These are phyloP conservation scores for Misgurnus anguillicaudatus DNA, from an alignment of 2,113 vertebrate genomes.

Conservation along the genomic window DNA sequence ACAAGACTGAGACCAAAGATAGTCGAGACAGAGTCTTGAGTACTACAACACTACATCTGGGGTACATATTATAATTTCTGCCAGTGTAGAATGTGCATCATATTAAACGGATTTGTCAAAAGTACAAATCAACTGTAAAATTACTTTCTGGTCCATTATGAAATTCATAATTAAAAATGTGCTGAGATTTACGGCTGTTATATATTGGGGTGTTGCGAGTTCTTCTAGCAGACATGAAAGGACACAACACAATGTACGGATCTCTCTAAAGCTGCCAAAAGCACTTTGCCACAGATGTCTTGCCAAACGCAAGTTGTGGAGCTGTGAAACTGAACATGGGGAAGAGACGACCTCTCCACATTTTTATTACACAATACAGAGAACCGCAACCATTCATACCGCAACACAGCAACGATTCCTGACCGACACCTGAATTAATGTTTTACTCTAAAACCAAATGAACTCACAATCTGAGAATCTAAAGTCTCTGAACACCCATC, in stretches of 20 bases:
- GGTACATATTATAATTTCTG: too few relatives aligned
- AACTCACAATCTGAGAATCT: not conserved
- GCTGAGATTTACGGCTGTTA: not conserved
- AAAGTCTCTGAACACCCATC: not conserved
- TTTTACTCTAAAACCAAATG: not conserved
- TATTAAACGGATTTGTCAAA: too few relatives aligned
- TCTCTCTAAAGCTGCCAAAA: not conserved
- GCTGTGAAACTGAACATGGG: conserved; percentile 3
- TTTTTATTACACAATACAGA: not conserved
- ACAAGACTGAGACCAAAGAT: too few relatives aligned
- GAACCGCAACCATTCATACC: not conserved
- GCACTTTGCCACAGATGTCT: not conserved
- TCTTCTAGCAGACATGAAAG: conserved; percentile 19
- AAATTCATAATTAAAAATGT: not conserved
- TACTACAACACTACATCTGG: too few relatives aligned
- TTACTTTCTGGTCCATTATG: not conserved
- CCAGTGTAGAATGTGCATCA: too few relatives aligned
- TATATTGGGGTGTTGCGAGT: not conserved
- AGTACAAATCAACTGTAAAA: not conserved
- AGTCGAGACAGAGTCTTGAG: too few relatives aligned
- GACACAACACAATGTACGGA: conserved; percentile 5
- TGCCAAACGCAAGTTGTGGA: not conserved
- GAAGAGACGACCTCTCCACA: conserved; percentile 14
- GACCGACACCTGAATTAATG: not conserved
- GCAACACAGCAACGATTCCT: too few relatives aligned